Conservation (phyloP, 2,113 vertebrate species). For the Cyanoliseus patagonus region DNA sequence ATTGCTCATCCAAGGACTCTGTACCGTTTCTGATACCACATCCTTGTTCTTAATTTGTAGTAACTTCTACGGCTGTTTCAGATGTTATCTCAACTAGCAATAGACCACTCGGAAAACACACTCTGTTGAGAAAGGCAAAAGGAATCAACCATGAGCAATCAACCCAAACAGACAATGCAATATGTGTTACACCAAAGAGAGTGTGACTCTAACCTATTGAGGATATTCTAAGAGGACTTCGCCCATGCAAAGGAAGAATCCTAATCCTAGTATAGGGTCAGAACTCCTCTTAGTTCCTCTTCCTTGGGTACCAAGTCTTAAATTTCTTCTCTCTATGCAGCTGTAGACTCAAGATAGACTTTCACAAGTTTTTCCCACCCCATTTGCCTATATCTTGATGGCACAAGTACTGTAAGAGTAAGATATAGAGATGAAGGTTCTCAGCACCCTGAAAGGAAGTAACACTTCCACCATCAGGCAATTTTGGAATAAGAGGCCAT, state of each 20-base stretch:
- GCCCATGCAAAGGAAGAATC: not conserved
- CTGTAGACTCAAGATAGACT: not conserved
- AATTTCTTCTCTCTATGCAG: not conserved
- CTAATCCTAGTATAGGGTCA: not conserved
- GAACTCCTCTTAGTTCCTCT: not conserved
- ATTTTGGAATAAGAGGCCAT: not conserved
- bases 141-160: not conserved
- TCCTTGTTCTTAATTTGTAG: not conserved
- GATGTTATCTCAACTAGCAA: not conserved
- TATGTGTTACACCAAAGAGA: not conserved
- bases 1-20: not conserved
- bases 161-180: not conserved
- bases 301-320: not conserved
- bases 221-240: not conserved
- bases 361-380: not conserved
- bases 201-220: not conserved
- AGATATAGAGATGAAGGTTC: not conserved
- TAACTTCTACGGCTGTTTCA: not conserved
- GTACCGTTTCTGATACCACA: not conserved
- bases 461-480: not conserved
- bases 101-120: not conserved
- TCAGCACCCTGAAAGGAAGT: not conserved
- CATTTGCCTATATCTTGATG: not conserved
- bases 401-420: not conserved
- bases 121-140: not conserved